Percentiles rank a stretch among this genome's conserved stretches.
Evolutionary conservation across 2,113 vertebrate species (phyloP).

Genomic region (Macrotis lagotis): DNA sequence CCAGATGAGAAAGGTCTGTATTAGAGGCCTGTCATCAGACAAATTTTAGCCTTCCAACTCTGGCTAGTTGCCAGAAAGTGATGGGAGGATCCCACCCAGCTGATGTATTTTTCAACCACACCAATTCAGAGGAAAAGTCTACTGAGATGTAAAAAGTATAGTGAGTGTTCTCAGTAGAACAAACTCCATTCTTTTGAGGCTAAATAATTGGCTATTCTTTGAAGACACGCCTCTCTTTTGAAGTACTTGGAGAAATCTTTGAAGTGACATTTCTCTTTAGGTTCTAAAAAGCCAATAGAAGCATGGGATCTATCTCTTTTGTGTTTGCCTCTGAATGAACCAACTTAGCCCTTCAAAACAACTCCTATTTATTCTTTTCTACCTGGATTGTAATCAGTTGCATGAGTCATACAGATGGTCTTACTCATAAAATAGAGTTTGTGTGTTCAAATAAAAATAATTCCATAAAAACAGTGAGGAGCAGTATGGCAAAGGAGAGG

Average conservation of each 20-base stretch:
- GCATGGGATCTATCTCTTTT: background rate
- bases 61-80: background rate
- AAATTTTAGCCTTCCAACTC: background rate
- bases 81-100: background rate
- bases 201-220: slow-evolving; percentile 5
- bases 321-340: background rate
- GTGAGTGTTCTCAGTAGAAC: background rate
- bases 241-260: slow-evolving; percentile 36
- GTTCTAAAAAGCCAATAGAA: slow-evolving; percentile 15
- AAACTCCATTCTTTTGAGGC: background rate
- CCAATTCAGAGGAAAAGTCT: background rate
- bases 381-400: slow-evolving; percentile 1
- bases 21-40: background rate
- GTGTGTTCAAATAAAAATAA: background rate
- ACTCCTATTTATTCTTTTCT: slow-evolving; percentile 29
- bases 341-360: slow-evolving; percentile 50
- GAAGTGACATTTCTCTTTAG: slow-evolving; percentile 50
- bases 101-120: background rate
- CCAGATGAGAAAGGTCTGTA: background rate
- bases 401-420: background rate
- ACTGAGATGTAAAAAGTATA: background rate
- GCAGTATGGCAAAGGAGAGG: background rate
- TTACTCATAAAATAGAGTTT: slow-evolving; percentile 3
- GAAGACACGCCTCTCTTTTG: background rate
- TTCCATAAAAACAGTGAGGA: background rate